Conservation (phyloP, 1,140 invertebrate genomes). For the Tigriopus japonicus region DNA sequence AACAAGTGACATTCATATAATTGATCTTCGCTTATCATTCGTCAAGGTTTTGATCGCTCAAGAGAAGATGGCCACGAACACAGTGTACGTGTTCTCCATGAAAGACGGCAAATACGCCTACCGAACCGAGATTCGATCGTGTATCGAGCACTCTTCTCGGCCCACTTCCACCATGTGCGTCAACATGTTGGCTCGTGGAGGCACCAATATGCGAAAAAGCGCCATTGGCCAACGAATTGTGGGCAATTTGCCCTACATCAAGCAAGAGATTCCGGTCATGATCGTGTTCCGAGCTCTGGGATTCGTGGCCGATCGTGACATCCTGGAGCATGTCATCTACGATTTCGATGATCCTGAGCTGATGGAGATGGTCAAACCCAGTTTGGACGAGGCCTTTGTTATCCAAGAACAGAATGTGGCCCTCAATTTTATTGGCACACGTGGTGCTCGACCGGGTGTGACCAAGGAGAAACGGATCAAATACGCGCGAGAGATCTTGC, state of each 20-base stretch:
- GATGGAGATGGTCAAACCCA: constrained; percentile 99
- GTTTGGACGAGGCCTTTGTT: constrained; percentile 95
- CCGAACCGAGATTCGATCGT: constrained; percentile 90
- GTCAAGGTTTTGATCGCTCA: constrained; percentile 82
- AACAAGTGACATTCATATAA: no score
- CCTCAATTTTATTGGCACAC: constrained; percentile 88
- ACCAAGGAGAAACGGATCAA: constrained; percentile 97
- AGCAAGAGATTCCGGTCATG: constrained; percentile 98
- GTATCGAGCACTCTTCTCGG: constrained; percentile 73
- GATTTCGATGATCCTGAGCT: constrained; percentile 98
- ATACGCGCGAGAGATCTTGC: constrained; percentile 94
- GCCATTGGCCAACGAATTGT: constrained; percentile 96
- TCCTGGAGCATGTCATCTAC: constrained; percentile 96
- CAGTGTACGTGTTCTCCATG: constrained; percentile 97
- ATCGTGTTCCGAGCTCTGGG: constrained; percentile 79
- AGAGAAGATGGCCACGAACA: constrained; percentile 99
- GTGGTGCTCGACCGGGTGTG: constrained; percentile 88
- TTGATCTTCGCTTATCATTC: no score
- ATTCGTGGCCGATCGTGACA: constrained; percentile 96
- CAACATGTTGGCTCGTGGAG: constrained; percentile 95
- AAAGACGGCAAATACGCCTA: constrained; percentile 94
- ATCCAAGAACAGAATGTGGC: constrained; percentile 98
- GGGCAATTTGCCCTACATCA: constrained; percentile 92
- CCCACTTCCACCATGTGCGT: constrained; percentile 96
- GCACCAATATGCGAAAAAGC: constrained; percentile 83